phyloP scores from a whole-genome alignment of 1,140 invertebrate genomes.

The Diprion similis region DNA sequence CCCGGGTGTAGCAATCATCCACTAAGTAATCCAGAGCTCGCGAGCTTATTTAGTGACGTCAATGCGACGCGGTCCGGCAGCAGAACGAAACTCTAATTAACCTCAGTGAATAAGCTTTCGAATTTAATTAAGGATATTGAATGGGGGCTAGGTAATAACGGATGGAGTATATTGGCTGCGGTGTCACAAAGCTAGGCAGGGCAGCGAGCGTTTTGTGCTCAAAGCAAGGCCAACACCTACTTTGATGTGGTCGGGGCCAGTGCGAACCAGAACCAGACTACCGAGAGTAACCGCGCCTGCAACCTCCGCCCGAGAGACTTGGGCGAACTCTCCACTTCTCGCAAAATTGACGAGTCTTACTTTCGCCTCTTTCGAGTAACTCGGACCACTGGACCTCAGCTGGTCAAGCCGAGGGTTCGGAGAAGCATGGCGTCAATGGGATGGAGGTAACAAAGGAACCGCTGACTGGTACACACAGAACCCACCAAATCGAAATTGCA shows the following conservation, averaged over 20 bases:
- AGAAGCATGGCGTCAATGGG: neutral
- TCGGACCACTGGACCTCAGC: neutral
- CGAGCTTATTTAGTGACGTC: conserved; percentile 7
- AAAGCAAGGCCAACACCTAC: conserved; percentile 55
- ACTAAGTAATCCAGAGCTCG: neutral
- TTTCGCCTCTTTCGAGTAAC: neutral
- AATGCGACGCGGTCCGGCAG: neutral
- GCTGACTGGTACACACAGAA: neutral
- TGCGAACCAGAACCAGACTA: conserved; percentile 43
- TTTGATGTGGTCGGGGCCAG: conserved; percentile 60
- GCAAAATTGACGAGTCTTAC: conserved; percentile 6
- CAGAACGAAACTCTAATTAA: conserved; percentile 60
- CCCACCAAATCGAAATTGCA: neutral
- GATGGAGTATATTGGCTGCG: conserved; percentile 58
- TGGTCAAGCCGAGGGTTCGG: neutral
- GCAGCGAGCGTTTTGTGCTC: conserved; percentile 51
- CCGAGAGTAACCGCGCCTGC: neutral
- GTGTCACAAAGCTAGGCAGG: conserved; percentile 58
- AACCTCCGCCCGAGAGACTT: neutral
- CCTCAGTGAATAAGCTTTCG: conserved; percentile 61
- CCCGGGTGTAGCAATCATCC: neutral
- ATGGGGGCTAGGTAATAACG: conserved; percentile 59
- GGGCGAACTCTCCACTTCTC: conserved; percentile 7
- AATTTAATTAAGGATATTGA: conserved; percentile 64
- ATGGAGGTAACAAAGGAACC: neutral